Evolutionary conservation across 2,113 vertebrate species (phyloP), one percentile per base, ranked within the genome.

Genomic region (Neofelis nebulosa): DNA sequence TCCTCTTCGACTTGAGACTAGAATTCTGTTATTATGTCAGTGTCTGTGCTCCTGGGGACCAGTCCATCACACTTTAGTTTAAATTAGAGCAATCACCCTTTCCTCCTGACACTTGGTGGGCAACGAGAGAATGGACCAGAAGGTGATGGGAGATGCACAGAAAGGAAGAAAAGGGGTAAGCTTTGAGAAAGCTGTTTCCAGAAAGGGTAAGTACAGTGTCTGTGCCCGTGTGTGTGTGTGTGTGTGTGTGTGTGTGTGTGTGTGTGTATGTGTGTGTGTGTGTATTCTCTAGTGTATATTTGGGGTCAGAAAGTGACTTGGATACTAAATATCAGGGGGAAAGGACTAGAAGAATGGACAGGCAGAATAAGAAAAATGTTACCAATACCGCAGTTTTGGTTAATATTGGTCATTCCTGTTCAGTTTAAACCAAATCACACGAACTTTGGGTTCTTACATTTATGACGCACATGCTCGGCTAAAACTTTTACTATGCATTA

Each of bases 361-460:
- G 14, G 31, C 13, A 52, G 33, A n/a, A 41, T 10, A 3, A 74
- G 74, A 65, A 83, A 29, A 65, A 21, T 5, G 11, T 48, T 41
- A 63, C 2, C 65, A 13, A 15, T 12, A 11, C 3, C 1, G 4
- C 10, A 48, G 10, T 7, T 48, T 61, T 76, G 85, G 57, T 45
- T 12, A 25, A 25, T 5, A 21, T 36, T 7, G 33, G 36, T 7
- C 38, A 1, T 2, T 50, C 83, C 36, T 14, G 21, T 25, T 61
- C 3, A 0, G 9, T 57, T n/a, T 2, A 31, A 36, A 41, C 38
- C 12, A 13, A 57, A 31, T 38, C 23, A 1, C 38, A 16, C 1
- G 33, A 3, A 12, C 15, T 50, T 27, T 31, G 13, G 11, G 27
- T 1, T 23, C 74, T 83, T 7, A 36, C n/a, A 4, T 0, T 57